Evolutionary conservation across 2,113 vertebrate genomes (phyloP).

Genomic region (Myodes glareolus): DNA sequence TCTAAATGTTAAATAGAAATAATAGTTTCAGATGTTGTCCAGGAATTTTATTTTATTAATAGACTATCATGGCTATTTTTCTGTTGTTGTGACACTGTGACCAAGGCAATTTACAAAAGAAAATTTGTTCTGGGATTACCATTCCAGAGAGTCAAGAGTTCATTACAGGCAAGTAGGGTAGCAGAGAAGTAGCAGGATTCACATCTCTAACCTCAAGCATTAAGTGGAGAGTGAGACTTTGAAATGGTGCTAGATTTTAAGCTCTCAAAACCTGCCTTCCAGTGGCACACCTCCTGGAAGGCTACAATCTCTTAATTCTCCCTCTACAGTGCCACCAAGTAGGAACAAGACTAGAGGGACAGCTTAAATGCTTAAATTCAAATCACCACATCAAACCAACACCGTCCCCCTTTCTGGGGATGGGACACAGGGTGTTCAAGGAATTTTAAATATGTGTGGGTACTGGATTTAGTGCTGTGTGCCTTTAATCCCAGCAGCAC

Average conservation of each 20-base stretch:
- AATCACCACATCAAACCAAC: background rate
- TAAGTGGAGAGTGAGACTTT: background rate
- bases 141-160: background rate
- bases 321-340: background rate
- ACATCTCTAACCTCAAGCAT: background rate
- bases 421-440: background rate
- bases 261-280: background rate
- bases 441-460: background rate
- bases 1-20: slow-evolving; percentile 14
- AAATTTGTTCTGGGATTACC: background rate
- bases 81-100: background rate
- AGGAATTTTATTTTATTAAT: background rate
- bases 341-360: background rate
- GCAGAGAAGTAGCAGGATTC: background rate
- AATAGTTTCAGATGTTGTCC: slow-evolving; percentile 5
- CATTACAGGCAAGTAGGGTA: background rate
- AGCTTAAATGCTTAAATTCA: background rate
- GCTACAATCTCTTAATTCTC: background rate
- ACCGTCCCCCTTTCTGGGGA: background rate
- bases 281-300: background rate
- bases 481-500: background rate
- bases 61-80: background rate
- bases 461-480: too few relatives aligned
- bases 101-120: background rate
- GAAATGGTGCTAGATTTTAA: background rate